Evolutionary conservation across 2,797 vertebrate genomes (phyloP).

Genomic region (Anniella stebbinsi): DNA sequence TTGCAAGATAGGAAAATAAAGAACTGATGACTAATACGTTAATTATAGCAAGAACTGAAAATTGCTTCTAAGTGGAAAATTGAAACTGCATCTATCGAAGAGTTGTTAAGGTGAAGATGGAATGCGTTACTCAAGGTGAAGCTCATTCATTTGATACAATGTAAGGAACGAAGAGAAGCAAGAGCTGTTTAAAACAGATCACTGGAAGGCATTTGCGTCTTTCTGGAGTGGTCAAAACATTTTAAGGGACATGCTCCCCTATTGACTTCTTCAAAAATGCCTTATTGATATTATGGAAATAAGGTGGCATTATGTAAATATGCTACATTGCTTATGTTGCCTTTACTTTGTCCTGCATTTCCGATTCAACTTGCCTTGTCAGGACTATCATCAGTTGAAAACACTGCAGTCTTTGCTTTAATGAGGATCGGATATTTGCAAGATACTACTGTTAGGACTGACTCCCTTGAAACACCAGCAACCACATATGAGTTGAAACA

Average conservation of each 20-base stretch:
- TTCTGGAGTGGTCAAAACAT: neutral
- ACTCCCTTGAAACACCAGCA: too few species aligned
- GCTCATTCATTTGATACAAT: neutral
- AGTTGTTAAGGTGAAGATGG: neutral
- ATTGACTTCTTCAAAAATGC: neutral
- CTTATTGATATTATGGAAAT: neutral
- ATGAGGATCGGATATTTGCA: neutral
- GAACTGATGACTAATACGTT: neutral
- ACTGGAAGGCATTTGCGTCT: neutral
- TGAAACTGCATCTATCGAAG: neutral
- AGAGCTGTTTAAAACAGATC: neutral
- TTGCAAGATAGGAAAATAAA: neutral
- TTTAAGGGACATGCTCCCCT: neutral
- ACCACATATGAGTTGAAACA: too few species aligned
- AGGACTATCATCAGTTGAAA: neutral
- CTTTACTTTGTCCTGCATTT: neutral
- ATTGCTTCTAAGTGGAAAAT: neutral
- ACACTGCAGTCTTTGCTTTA: neutral
- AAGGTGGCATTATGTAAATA: too few species aligned
- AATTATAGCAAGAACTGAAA: constrained; percentile 13
- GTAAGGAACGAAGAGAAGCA: neutral
- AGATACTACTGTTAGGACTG: neutral
- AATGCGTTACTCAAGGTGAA: neutral
- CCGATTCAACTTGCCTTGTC: neutral
- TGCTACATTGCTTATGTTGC: rapidly evolving